Conservation (phyloP, 2,797 vertebrate species). For the Enteromius mattozi region DNA sequence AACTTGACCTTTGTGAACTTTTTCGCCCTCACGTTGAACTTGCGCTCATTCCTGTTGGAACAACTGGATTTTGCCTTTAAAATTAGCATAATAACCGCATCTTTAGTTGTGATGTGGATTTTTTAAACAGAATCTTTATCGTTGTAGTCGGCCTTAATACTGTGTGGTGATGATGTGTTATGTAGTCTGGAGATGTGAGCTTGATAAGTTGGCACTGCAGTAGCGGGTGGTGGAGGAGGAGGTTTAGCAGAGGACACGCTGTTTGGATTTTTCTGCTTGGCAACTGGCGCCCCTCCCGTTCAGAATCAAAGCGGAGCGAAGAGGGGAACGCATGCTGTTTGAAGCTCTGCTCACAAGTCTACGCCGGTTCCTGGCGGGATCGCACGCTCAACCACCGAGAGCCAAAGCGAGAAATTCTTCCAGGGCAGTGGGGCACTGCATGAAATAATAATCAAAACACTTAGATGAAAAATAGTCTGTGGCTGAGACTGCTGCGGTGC, state of each 20-base stretch:
- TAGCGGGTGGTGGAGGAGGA: constrained; percentile 8
- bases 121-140: neutral
- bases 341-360: constrained; percentile 52
- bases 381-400: constrained; percentile 30
- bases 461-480: constrained; percentile 38
- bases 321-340: constrained; percentile 54
- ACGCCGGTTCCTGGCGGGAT: constrained; percentile 40
- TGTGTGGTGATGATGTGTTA: constrained; percentile 32
- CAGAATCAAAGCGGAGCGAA: constrained; percentile 45
- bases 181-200: constrained; percentile 48
- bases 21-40: neutral
- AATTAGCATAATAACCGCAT: neutral
- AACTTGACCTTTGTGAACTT: too few species aligned
- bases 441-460: constrained; percentile 48
- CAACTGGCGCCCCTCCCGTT: constrained; percentile 47
- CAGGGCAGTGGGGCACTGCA: constrained; percentile 33
- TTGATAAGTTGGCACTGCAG: constrained; percentile 47
- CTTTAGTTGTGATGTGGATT: neutral
- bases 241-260: constrained; percentile 39
- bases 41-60: neutral
- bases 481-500: constrained; percentile 19
- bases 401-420: constrained; percentile 11
- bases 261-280: constrained; percentile 59
- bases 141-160: neutral
- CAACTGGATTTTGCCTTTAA: neutral